Conservation (phyloP, 2,888 invertebrate genomes). For the Tinea pellionella region DNA sequence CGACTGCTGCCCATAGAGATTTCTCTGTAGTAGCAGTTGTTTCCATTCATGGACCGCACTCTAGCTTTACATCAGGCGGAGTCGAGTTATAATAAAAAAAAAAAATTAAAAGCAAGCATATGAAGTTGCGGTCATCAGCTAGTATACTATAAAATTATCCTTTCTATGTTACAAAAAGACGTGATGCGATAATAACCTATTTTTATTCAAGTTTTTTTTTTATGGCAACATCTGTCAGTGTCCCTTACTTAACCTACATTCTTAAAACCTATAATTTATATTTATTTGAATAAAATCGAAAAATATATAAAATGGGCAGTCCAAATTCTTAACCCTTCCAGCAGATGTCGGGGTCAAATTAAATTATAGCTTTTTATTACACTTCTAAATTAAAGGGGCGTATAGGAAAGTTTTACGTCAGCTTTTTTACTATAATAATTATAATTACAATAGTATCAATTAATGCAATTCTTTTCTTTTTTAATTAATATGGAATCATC, state of each 20-base stretch:
- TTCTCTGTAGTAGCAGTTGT: too few species aligned
- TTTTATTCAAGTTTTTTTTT: background rate
- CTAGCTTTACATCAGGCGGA: too few species aligned
- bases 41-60: too few species aligned
- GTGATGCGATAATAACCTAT: background rate
- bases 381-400: background rate
- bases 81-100: too few species aligned
- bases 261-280: background rate
- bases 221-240: background rate
- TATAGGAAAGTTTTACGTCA: background rate
- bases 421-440: background rate
- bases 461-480: too few species aligned
- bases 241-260: background rate
- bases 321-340: background rate
- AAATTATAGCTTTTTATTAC: background rate
- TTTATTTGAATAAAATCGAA: background rate
- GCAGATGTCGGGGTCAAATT: constrained; percentile 3
- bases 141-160: too few species aligned
- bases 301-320: background rate
- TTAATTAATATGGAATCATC: too few species aligned
- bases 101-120: too few species aligned
- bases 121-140: too few species aligned
- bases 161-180: background rate
- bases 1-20: too few species aligned
- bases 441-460: background rate